Percentiles rank a stretch among this genome's conserved stretches.
Evolutionary conservation across 2,113 vertebrate genomes (phyloP).

Genomic region (Puntigrus tetrazona): DNA sequence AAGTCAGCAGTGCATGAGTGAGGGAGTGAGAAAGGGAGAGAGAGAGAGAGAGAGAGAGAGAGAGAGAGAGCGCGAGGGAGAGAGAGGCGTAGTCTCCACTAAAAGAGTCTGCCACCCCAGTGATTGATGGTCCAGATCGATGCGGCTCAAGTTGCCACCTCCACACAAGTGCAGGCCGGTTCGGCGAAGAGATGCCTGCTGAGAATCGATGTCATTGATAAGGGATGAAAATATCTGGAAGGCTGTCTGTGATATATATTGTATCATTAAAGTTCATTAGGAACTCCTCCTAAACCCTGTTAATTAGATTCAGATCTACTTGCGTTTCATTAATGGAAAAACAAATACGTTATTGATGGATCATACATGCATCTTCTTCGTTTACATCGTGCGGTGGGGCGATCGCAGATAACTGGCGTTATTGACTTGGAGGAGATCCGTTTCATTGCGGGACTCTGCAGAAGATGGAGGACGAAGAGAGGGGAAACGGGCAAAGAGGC

Average conservation of each 20-base stretch:
- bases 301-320: not conserved
- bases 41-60: slow-evolving; percentile 39
- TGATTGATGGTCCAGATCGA: slow-evolving; percentile 59
- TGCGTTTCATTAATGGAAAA: not conserved
- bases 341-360: not conserved
- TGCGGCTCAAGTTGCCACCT: slow-evolving; percentile 60
- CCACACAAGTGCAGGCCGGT: slow-evolving; percentile 24
- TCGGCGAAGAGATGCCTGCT: slow-evolving; percentile 8
- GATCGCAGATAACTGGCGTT: not conserved
- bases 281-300: not conserved
- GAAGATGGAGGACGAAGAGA: not conserved
- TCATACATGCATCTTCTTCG: not conserved
- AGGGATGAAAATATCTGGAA: slow-evolving; percentile 21
- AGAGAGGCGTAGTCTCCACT: slow-evolving; percentile 41
- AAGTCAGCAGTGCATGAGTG: slow-evolving; percentile 34
- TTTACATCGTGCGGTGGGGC: not conserved
- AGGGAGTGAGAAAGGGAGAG: slow-evolving; percentile 40
- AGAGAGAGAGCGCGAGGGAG: slow-evolving; percentile 20
- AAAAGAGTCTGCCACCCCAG: slow-evolving; percentile 46
- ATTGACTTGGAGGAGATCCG: slow-evolving; percentile 4
- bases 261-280: slow-evolving; percentile 7
- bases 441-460: slow-evolving; percentile 11
- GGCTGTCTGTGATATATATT: not conserved
- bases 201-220: slow-evolving; percentile 47
- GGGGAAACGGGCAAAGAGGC: not conserved